These are phyloP conservation scores for Amphimedon queenslandica DNA, from an alignment of 37 sponge, comb jelly and placozoan species.

Conservation along the genomic window DNA sequence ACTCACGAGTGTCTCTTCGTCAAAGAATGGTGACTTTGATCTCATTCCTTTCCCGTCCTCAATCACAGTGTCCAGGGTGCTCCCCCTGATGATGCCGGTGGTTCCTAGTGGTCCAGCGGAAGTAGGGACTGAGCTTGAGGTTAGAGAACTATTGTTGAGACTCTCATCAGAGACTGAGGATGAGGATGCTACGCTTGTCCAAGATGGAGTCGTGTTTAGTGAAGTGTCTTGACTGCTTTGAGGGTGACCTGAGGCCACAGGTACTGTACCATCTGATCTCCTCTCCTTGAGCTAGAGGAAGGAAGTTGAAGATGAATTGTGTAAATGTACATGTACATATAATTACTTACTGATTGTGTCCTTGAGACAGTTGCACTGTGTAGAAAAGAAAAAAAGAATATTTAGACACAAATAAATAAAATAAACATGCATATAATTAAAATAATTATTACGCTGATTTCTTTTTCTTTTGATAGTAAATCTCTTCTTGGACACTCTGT, in stretches of 20 bases:
- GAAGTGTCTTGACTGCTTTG: slow-evolving; percentile 10
- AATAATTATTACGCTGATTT: not conserved
- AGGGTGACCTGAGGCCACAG: not conserved
- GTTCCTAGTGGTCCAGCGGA: not conserved
- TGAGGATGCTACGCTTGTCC: slow-evolving; percentile 3
- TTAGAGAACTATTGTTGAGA: not conserved
- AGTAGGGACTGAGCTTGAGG: not conserved
- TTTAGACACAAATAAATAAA: not conserved
- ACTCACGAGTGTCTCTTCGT: slow-evolving; percentile 3
- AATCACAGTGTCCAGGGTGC: slow-evolving; percentile 3
- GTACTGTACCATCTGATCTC: not conserved
- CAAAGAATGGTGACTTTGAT: not conserved
- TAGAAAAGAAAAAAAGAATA: not conserved
- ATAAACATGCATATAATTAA: not conserved
- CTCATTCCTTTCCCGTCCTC: not conserved
- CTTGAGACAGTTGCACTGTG: slow-evolving; percentile 7
- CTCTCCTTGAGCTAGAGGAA: not conserved
- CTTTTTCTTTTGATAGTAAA: not conserved
- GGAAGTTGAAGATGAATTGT: not conserved
- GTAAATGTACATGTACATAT: not conserved
- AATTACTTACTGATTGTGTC: slow-evolving; percentile 23
- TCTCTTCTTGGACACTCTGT: not conserved
- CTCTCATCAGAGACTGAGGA: slow-evolving; percentile 9
- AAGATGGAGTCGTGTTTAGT: slow-evolving; percentile 1
- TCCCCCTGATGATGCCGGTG: not conserved